Percentiles rank a stretch among this genome's conserved stretches.
phyloP scores from a whole-genome alignment of 2,113 vertebrate genomes.

The Hylia prasina region DNA sequence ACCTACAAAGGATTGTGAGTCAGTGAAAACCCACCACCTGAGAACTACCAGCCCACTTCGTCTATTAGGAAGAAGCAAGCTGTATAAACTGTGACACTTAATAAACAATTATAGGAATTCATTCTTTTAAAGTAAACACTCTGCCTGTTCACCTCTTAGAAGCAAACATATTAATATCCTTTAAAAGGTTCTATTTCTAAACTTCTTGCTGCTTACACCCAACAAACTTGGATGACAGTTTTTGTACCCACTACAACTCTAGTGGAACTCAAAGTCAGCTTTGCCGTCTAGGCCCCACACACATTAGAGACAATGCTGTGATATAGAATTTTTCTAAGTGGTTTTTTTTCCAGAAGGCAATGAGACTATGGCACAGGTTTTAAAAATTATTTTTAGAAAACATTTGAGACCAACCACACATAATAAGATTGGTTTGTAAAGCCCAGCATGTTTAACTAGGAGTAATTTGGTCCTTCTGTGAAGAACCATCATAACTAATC shows the following conservation, averaged over 20 bases:
- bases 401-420: background rate
- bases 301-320: background rate
- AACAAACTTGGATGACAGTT: background rate
- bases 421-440: background rate
- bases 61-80: background rate
- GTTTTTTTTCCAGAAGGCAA: background rate
- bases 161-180: background rate
- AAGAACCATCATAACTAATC: background rate
- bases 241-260: background rate
- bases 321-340: background rate
- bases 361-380: background rate
- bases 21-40: background rate
- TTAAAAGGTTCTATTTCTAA: background rate
- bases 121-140: background rate
- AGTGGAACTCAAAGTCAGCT: background rate
- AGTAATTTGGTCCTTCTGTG: background rate
- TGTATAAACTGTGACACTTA: background rate
- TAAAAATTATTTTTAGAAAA: conserved; percentile 1
- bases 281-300: background rate
- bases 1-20: background rate
- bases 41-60: background rate
- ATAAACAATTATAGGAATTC: background rate
- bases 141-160: background rate
- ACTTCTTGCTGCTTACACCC: background rate
- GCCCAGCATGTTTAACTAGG: background rate